phyloP scores from a whole-genome alignment of 2,113 vertebrate species.

The Forbesichthys agassizii region DNA sequence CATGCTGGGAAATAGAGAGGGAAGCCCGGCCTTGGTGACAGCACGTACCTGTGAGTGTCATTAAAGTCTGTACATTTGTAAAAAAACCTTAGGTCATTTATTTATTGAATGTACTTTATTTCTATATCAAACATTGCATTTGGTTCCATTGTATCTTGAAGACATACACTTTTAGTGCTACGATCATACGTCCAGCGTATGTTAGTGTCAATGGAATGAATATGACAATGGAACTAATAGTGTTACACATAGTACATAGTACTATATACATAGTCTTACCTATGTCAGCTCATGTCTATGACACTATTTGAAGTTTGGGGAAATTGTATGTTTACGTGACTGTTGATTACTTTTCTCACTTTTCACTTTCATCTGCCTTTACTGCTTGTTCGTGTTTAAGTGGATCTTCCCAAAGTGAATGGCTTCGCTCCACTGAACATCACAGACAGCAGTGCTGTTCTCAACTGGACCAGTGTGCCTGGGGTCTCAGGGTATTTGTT shows the following conservation, averaged over 20 bases:
- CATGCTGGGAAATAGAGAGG: slow-evolving; percentile 66
- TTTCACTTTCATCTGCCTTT: background rate
- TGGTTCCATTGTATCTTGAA: too few species aligned
- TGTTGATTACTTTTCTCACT: too few species aligned
- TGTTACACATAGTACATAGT: too few species aligned
- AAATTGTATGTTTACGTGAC: too few species aligned
- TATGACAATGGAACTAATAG: too few species aligned
- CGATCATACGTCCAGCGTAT: too few species aligned
- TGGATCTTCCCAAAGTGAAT: slow-evolving; percentile 81
- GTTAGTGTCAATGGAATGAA: too few species aligned
- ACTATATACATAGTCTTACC: too few species aligned
- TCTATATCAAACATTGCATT: background rate
- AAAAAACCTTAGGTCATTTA: background rate
- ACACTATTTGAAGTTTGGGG: too few species aligned
- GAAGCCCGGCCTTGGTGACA: slow-evolving; percentile 74
- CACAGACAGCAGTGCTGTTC: slow-evolving; percentile 67
- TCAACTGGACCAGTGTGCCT: slow-evolving; percentile 79
- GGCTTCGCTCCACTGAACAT: slow-evolving; percentile 72
- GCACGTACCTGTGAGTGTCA: slow-evolving; percentile 82
- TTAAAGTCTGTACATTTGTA: too few species aligned
- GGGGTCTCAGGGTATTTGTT: slow-evolving; percentile 78
- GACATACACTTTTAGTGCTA: too few species aligned
- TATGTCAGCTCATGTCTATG: too few species aligned
- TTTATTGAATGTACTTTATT: background rate
- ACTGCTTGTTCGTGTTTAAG: slow-evolving; percentile 53